Evolutionary conservation across 1,140 invertebrate genomes (phyloP).

Genomic region (Heliconius eleuchia): DNA sequence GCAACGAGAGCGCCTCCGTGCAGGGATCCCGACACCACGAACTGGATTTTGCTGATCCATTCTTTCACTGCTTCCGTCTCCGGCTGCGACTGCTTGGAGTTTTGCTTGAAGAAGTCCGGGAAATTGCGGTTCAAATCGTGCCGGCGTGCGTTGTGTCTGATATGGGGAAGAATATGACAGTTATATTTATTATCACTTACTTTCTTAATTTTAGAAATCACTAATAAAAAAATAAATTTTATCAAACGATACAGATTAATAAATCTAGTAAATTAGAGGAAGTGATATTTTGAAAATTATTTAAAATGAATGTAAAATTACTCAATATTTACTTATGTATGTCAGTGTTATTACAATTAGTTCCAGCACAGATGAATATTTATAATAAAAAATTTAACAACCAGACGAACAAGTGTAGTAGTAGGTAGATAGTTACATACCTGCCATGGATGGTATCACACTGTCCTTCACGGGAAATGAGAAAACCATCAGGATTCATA

Average conservation of each 20-base stretch:
- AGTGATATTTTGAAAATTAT: not conserved
- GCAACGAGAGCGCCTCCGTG: conserved; percentile 96
- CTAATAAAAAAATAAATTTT: not conserved
- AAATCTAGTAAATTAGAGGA: not conserved
- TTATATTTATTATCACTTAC: not conserved
- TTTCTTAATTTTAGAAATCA: too few species aligned
- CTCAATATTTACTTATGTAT: conserved; percentile 10
- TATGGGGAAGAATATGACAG: not conserved
- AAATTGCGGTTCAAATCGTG: conserved; percentile 96
- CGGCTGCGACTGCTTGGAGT: conserved; percentile 92
- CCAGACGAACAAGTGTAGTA: conserved; percentile 4
- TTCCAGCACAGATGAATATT: conserved; percentile 3
- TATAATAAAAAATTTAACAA: not conserved
- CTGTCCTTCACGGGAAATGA: conserved; percentile 91
- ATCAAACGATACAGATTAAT: too few species aligned
- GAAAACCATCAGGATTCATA: conserved; percentile 96
- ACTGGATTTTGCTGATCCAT: conserved; percentile 95
- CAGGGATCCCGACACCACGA: conserved; percentile 94
- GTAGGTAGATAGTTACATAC: conserved; percentile 62
- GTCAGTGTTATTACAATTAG: conserved; percentile 12
- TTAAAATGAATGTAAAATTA: not conserved
- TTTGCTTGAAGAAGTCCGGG: conserved; percentile 95
- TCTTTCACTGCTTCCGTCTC: conserved; percentile 97
- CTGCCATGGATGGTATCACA: conserved; percentile 93
- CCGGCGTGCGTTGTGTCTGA: conserved; percentile 91